Base-by-base conservation (phyloP, 2,113 vertebrate genomes). In the Xiphias gladius region DNA sequence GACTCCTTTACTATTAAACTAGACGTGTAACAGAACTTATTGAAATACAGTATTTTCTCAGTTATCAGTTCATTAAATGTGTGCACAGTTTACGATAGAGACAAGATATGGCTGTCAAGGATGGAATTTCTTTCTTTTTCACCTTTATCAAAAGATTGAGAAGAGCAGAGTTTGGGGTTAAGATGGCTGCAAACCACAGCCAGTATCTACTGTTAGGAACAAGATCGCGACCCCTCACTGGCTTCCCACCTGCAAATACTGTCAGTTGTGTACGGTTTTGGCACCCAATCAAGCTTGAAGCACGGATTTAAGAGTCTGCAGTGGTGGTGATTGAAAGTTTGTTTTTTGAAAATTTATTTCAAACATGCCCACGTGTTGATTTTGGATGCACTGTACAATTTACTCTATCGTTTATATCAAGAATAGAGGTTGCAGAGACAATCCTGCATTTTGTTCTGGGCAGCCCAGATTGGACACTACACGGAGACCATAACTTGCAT, bases 401-500 rank as follows among this genome's bases (percentile, higher is more conserved):
- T 8, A 17, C 39, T 28, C 7, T 46, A 22, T 26, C 0, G 10
- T 22, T 32, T 11, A 10, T 24, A 55, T 55, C 11, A 39, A 58
- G 52, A 41, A 71, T 37, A 39, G n/a, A 52, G n/a, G 7, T 30
- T 30, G 61, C 4, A 3, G 30, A 74, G 48, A 57, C 20, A 54
- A 20, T 46, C 20, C 16, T 17, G 24, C 41, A 46, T 50, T 80
- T 59, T 55, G 41, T 43, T 79, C 3, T 57, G 2, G 19, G 30
- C 65, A 50, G 30, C 24, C 70, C 35, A 66, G n/a, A 32, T 35
- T 69, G 35, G 39, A 48, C 14, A 28, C 19, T 19, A 59, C 26
- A 13, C 50, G 63, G 4, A 59, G 20, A 55, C 13, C 54, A 50
- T 30, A 58, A 28, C 59, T 58, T 73, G 35, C 50, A 70, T 73